Conservation (phyloP, 2,797 vertebrate species). For the Dromococcyx pavoninus region DNA sequence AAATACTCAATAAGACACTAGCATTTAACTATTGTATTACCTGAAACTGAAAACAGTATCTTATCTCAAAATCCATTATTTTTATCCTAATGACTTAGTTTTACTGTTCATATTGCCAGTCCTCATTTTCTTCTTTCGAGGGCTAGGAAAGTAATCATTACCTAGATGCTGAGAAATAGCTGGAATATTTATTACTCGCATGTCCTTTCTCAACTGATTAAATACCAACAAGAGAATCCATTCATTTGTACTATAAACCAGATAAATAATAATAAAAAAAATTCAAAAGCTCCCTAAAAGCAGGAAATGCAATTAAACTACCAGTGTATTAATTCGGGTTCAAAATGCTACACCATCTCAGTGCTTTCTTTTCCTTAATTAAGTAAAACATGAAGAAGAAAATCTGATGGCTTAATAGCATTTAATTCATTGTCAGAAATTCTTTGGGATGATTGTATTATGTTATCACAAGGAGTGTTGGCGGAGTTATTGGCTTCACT, state of each 20-base stretch:
- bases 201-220: slow-evolving; percentile 8
- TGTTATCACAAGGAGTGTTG: not conserved
- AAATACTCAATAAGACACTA: not conserved
- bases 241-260: not conserved
- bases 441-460: not conserved
- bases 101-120: not conserved
- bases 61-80: not conserved
- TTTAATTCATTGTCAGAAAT: not conserved
- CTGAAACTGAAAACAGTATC: not conserved
- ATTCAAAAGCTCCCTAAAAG: not conserved
- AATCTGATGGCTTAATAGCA: not conserved
- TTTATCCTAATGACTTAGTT: not conserved
- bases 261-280: not conserved
- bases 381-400: not conserved
- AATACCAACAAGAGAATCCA: slow-evolving; percentile 1
- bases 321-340: not conserved
- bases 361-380: slow-evolving; percentile 2
- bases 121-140: not conserved
- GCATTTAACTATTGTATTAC: not conserved
- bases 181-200: not conserved
- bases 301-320: slow-evolving; percentile 25
- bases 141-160: not conserved
- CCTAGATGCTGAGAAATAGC: not conserved
- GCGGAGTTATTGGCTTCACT: not conserved
- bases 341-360: not conserved